These are phyloP conservation scores for Asarcornis scutulata DNA, from an alignment of 2,113 vertebrate species.

Conservation along the genomic window DNA sequence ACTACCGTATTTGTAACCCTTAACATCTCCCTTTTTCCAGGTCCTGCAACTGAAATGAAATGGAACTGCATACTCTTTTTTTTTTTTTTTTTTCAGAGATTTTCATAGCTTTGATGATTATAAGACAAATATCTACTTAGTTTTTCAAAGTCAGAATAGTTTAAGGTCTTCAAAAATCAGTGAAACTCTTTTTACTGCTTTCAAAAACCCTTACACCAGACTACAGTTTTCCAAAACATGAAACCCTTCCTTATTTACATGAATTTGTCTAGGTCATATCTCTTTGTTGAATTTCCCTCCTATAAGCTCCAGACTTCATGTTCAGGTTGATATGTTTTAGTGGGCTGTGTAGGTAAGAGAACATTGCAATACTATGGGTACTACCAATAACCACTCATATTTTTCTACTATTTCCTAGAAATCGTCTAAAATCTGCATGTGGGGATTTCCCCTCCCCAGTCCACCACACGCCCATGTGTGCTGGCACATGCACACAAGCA, in stretches of 20 bases:
- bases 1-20: background rate
- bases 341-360: background rate
- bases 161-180: background rate
- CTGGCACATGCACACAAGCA: background rate
- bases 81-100: background rate
- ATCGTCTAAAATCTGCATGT: background rate
- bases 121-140: background rate
- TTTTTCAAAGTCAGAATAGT: background rate
- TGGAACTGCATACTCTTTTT: background rate
- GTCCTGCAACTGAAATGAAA: background rate
- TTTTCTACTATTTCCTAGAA: background rate
- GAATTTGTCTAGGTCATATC: background rate
- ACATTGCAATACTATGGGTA: background rate
- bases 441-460: constrained; percentile 4
- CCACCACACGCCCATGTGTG: rapidly evolving
- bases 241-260: background rate
- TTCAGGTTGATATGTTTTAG: background rate
- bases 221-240: rapidly evolving
- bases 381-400: background rate
- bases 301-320: background rate
- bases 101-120: background rate
- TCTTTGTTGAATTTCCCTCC: background rate
- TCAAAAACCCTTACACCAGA: background rate
- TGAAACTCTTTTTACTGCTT: background rate
- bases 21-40: background rate